Conservation (phyloP, 23 tunicate species). For the Clavelina lepadiformis region DNA sequence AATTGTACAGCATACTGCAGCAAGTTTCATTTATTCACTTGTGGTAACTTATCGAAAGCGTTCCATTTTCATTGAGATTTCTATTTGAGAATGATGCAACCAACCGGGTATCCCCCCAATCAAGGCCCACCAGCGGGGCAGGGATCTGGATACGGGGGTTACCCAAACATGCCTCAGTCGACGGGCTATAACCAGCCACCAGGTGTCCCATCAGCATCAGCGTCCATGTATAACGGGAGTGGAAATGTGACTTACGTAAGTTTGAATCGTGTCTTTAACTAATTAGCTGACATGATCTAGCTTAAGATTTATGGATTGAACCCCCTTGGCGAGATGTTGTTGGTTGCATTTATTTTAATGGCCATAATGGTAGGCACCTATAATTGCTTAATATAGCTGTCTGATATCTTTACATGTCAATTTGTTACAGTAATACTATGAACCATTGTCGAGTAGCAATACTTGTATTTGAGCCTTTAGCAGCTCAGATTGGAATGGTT, state of each 20-base stretch:
- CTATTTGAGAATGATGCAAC: constrained; percentile 11
- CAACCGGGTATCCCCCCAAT: constrained; percentile 20
- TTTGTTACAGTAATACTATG: background rate
- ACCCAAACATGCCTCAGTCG: background rate
- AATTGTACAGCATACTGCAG: too few relatives aligned
- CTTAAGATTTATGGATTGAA: too few relatives aligned
- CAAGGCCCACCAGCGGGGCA: constrained; percentile 6
- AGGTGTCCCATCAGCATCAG: constrained; percentile 7
- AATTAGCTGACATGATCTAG: background rate
- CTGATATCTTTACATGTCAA: too few relatives aligned
- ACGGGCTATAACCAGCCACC: background rate
- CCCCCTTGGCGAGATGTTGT: too few relatives aligned
- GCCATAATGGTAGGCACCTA: too few relatives aligned
- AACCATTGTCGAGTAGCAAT: background rate
- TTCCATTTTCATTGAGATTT: too few relatives aligned
- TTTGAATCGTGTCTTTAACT: background rate
- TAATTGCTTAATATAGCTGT: too few relatives aligned
- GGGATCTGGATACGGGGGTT: constrained; percentile 14
- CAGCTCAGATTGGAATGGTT: too few relatives aligned
- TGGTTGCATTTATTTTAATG: too few relatives aligned
- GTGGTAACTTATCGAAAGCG: too few relatives aligned
- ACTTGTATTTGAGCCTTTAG: too few relatives aligned
- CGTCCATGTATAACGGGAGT: constrained; percentile 22
- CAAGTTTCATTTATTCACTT: too few relatives aligned
- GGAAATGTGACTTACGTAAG: constrained; percentile 39